Evolutionary conservation across 2,888 invertebrate species (phyloP).

Genomic region (Philereme transversata): DNA sequence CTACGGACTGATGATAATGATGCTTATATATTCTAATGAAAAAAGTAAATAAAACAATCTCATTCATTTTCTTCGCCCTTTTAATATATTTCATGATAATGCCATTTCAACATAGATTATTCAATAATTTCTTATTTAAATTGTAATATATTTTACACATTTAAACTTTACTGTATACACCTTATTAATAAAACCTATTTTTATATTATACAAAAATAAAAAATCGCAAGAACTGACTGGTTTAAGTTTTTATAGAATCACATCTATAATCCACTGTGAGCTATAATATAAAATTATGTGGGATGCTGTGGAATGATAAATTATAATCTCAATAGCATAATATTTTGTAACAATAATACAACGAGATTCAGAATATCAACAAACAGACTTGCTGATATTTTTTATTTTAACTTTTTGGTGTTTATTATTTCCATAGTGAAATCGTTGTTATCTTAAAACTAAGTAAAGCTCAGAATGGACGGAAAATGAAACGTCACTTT

Average conservation of each 20-base stretch:
- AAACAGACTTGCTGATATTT: not conserved
- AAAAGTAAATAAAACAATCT: constrained; percentile 17
- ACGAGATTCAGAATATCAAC: not conserved
- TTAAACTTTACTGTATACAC: constrained; percentile 44
- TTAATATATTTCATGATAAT: constrained; percentile 46
- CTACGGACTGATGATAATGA: too few relatives aligned
- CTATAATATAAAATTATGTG: constrained; percentile 40
- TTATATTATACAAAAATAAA: constrained; percentile 52
- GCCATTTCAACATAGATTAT: constrained; percentile 37
- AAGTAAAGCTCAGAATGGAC: constrained; percentile 72
- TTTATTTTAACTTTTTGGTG: not conserved
- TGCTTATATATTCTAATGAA: not conserved
- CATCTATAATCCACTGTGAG: constrained; percentile 59
- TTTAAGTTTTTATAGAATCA: constrained; percentile 31
- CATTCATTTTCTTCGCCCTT: constrained; percentile 36
- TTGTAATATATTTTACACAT: constrained; percentile 37
- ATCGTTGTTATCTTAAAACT: constrained; percentile 47
- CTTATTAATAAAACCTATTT: constrained; percentile 34
- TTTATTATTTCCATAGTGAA: not conserved
- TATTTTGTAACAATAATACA: constrained; percentile 10
- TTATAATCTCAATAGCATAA: constrained; percentile 19
- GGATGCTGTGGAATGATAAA: constrained; percentile 22
- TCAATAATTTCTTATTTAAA: constrained; percentile 32
- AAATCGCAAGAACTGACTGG: constrained; percentile 44
- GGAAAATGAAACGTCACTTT: constrained; percentile 42